Conservation (phyloP, 2,888 invertebrate species). For the Geotrupes spiniger region DNA sequence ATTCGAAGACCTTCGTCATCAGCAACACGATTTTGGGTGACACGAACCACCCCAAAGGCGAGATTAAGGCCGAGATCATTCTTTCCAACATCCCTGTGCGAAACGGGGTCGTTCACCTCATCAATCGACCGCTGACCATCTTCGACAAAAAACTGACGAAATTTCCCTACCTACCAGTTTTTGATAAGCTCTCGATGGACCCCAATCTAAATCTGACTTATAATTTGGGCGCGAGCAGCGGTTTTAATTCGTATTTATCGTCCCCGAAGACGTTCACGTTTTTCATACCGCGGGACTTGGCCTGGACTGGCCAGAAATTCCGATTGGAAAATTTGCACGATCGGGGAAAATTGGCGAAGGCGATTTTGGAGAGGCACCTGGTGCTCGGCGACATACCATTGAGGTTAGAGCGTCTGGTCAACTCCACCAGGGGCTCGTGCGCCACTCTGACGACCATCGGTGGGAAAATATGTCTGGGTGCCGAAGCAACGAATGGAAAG, state of each 20-base stretch:
- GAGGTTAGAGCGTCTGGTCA: constrained; percentile 71
- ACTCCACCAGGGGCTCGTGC: constrained; percentile 51
- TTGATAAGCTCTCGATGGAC: constrained; percentile 77
- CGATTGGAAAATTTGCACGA: constrained; percentile 55
- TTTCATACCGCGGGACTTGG: constrained; percentile 84
- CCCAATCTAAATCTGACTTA: constrained; percentile 79
- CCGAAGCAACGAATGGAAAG: not conserved
- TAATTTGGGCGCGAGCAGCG: constrained; percentile 66
- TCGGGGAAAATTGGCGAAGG: constrained; percentile 68
- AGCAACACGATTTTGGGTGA: constrained; percentile 78
- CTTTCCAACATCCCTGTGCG: constrained; percentile 84
- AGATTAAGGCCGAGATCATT: constrained; percentile 79
- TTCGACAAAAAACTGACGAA: constrained; percentile 79
- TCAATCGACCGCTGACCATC: constrained; percentile 83
- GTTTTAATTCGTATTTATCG: constrained; percentile 67
- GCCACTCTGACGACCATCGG: constrained; percentile 21
- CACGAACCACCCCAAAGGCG: constrained; percentile 70
- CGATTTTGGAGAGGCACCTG: constrained; percentile 80
- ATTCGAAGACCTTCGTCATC: constrained; percentile 69
- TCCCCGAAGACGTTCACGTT: constrained; percentile 71
- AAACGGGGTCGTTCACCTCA: constrained; percentile 90
- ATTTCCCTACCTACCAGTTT: constrained; percentile 80
- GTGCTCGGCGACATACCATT: constrained; percentile 71
- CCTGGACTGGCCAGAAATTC: constrained; percentile 61
- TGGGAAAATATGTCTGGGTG: constrained; percentile 13